Base-by-base conservation (phyloP, 2,888 invertebrate genomes). In the Entomobrya proxima region DNA sequence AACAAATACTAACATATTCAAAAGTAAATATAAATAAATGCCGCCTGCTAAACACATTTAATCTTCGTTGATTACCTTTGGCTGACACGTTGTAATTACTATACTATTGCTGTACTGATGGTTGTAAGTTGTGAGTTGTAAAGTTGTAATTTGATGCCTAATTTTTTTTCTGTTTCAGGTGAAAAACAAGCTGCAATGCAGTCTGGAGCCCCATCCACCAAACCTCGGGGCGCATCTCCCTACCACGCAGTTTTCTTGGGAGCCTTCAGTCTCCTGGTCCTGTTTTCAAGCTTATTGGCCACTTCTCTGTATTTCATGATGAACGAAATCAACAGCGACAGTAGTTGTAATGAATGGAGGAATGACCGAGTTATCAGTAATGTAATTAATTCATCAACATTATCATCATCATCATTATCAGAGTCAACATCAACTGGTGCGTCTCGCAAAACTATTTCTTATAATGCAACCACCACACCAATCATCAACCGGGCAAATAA, bases 101-200 rank as follows among this genome's bases (percentile, higher is more conserved):
- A n/a, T n/a, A n/a, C n/a, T n/a, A n/a, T n/a, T n/a, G n/a, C n/a
- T n/a, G n/a, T n/a, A n/a, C n/a, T n/a, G n/a, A n/a, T n/a, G n/a
- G n/a, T n/a, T n/a, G n/a, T n/a, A n/a, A n/a, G n/a, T n/a, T n/a
- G n/a, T n/a, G n/a, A n/a, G n/a, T n/a, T n/a, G n/a, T n/a, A n/a
- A n/a, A n/a, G n/a, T n/a, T n/a, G n/a, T n/a, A n/a, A n/a, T n/a
- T n/a, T n/a, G n/a, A n/a, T n/a, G n/a, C 47, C 84, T 27, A 64
- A 35, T 50, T 55, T 75, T 58, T 69, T 64, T 64, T 80, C 30
- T 40, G 21, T 72, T 85, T 67, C 87, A 89, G 89, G 89, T 86
- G 89, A 89, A 77, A 89, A 89, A 44, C 88, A 89, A 52, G 88
- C 88, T 30, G 88, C 88, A 13, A 89, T 89, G 89, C 89, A 89